These are phyloP conservation scores for Setophaga coronata DNA, from an alignment of 2,113 vertebrate species.

Conservation along the genomic window DNA sequence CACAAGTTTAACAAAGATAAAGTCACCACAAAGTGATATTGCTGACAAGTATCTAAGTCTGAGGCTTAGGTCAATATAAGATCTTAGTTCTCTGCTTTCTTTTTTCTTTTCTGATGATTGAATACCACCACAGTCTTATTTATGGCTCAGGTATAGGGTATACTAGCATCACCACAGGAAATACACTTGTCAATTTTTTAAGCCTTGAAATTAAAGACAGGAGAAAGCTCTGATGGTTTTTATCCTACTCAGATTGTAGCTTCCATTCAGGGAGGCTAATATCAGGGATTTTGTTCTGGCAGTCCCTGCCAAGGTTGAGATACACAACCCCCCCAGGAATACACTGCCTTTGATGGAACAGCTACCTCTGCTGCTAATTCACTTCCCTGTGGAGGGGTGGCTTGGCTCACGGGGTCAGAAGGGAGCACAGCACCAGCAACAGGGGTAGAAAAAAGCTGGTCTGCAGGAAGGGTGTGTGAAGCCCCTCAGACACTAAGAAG, in stretches of 20 bases:
- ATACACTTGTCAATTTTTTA: conserved; percentile 48
- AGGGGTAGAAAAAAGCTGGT: background rate
- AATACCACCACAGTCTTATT: conserved; percentile 30
- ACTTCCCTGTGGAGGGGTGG: background rate
- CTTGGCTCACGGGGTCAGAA: background rate
- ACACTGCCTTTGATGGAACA: background rate
- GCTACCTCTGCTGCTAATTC: background rate
- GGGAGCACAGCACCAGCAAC: accelerated
- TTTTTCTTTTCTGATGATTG: conserved; percentile 15
- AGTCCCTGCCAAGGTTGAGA: conserved; percentile 35
- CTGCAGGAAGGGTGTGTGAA: background rate
- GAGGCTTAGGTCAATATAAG: conserved; percentile 44
- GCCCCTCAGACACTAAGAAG: background rate
- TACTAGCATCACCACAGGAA: background rate
- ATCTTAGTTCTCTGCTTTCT: conserved; percentile 19
- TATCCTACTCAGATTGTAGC: conserved; percentile 13
- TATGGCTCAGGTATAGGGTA: conserved; percentile 28
- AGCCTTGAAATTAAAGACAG: conserved; percentile 56
- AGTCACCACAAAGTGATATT: conserved; percentile 54
- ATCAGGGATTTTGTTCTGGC: conserved; percentile 32
- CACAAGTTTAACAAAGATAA: conserved; percentile 39
- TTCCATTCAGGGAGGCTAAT: background rate
- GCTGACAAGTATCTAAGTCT: conserved; percentile 50
- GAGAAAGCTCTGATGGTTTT: conserved; percentile 37
- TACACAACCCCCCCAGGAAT: background rate